Evolutionary conservation across 2,113 vertebrate species (phyloP).

Genomic region (Istiophorus platypterus): DNA sequence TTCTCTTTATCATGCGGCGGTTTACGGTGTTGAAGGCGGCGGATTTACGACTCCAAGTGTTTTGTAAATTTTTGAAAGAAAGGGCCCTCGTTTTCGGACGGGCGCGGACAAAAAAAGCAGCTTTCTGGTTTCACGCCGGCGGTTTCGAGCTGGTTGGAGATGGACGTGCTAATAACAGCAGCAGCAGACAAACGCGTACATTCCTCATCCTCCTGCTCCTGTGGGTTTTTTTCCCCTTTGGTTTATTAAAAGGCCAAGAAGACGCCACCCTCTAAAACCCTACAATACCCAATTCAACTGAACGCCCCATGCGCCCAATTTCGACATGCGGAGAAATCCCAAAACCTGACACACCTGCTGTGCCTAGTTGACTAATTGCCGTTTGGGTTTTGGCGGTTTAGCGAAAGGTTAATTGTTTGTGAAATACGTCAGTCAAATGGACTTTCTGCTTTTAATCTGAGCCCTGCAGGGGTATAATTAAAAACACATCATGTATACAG

Average conservation of each 20-base stretch:
- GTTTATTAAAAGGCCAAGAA: neutral
- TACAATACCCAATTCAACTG: neutral
- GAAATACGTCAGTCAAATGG: too few relatives aligned
- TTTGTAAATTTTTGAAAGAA: neutral
- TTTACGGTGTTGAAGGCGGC: neutral
- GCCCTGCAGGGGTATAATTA: too few relatives aligned
- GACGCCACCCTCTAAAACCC: neutral
- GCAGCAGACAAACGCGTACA: constrained; percentile 2
- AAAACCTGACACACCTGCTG: neutral
- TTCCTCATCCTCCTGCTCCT: neutral
- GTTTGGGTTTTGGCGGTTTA: too few relatives aligned
- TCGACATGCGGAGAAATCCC: neutral
- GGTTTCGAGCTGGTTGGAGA: neutral
- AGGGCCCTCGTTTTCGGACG: neutral
- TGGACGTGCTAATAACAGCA: neutral
- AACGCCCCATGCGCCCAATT: neutral
- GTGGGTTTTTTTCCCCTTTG: constrained; percentile 2
- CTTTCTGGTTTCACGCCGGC: neutral
- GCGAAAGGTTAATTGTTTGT: neutral
- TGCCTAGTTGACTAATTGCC: neutral
- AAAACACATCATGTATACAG: too few relatives aligned
- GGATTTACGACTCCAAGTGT: neutral
- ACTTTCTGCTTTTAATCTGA: too few relatives aligned
- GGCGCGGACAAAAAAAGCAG: neutral
- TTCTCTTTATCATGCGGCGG: neutral